A percentile compares a stretch with the other conserved stretches of the same genome.
phyloP scores from a whole-genome alignment of 2,888 invertebrate species.

The Calameuta pallipes region DNA sequence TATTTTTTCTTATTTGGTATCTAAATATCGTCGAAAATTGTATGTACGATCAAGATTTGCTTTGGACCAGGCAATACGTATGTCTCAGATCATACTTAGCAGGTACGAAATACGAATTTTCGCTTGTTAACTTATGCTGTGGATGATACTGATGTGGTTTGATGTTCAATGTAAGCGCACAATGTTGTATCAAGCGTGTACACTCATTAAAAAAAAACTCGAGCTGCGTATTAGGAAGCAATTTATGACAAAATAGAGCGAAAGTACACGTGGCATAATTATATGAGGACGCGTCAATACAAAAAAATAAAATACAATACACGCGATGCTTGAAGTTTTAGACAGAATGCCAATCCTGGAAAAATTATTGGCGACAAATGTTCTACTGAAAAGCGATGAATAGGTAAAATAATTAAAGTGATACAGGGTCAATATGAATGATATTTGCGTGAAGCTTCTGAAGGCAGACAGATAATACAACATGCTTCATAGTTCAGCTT shows the following conservation, averaged over 20 bases:
- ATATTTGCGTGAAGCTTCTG: slow-evolving; percentile 6
- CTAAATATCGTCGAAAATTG: not conserved
- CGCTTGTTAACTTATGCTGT: not conserved
- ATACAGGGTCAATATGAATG: not conserved
- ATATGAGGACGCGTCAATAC: not conserved
- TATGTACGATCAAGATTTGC: not conserved
- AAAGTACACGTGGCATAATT: not conserved
- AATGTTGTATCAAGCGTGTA: not conserved
- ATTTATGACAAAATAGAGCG: not conserved
- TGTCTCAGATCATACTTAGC: not conserved
- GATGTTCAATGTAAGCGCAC: not conserved
- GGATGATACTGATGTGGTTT: not conserved
- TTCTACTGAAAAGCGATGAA: not conserved
- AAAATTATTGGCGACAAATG: not conserved
- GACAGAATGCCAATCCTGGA: not conserved
- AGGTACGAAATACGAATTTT: not conserved
- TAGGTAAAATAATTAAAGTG: not conserved
- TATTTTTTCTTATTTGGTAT: not conserved
- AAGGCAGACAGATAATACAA: slow-evolving; percentile 36
- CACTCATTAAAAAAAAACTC: not conserved
- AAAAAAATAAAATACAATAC: not conserved
- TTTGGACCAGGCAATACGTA: not conserved
- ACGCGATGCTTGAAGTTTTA: not conserved
- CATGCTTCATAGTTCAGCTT: slow-evolving; percentile 28
- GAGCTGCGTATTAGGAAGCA: not conserved